Evolutionary conservation across 2,888 invertebrate genomes (phyloP).

Genomic region (Herminia tarsipennalis): DNA sequence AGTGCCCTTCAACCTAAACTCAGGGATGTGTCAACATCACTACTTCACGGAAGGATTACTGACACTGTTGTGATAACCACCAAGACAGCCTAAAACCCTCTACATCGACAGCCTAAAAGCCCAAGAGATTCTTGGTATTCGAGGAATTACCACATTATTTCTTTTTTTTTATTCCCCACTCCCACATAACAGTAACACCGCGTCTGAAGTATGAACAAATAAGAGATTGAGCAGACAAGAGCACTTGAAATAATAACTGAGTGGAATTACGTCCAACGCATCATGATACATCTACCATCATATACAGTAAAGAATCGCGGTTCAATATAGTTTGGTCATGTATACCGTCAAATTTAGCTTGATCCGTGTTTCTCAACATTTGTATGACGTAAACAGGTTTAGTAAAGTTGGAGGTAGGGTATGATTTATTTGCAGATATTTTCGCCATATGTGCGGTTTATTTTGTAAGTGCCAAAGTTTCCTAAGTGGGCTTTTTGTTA

Average conservation of each 20-base stretch:
- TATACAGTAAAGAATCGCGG: not conserved
- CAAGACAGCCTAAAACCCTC: too few relatives aligned
- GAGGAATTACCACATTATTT: too few relatives aligned
- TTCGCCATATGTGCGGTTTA: constrained; percentile 42
- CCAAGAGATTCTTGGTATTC: too few relatives aligned
- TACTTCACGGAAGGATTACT: too few relatives aligned
- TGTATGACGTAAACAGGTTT: constrained; percentile 27
- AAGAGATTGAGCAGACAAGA: constrained; percentile 54
- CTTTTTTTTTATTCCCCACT: constrained; percentile 1
- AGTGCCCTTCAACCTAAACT: too few relatives aligned
- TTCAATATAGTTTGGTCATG: constrained; percentile 15
- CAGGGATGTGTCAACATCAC: too few relatives aligned
- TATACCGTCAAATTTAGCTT: constrained; percentile 21
- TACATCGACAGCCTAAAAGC: too few relatives aligned
- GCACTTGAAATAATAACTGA: constrained; percentile 60
- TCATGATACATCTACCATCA: constrained; percentile 5
- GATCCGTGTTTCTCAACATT: constrained; percentile 1
- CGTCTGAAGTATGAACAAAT: constrained; percentile 43
- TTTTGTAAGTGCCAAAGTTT: constrained; percentile 42
- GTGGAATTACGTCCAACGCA: constrained; percentile 29
- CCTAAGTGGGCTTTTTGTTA: constrained; percentile 48
- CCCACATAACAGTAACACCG: constrained; percentile 11
- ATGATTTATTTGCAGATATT: constrained; percentile 47
- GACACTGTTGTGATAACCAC: too few relatives aligned
- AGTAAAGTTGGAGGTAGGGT: constrained; percentile 29